Evolutionary conservation across 2,888 invertebrate species (phyloP), one percentile per base, ranked within the genome.

Genomic region (Cerastis leucographa): DNA sequence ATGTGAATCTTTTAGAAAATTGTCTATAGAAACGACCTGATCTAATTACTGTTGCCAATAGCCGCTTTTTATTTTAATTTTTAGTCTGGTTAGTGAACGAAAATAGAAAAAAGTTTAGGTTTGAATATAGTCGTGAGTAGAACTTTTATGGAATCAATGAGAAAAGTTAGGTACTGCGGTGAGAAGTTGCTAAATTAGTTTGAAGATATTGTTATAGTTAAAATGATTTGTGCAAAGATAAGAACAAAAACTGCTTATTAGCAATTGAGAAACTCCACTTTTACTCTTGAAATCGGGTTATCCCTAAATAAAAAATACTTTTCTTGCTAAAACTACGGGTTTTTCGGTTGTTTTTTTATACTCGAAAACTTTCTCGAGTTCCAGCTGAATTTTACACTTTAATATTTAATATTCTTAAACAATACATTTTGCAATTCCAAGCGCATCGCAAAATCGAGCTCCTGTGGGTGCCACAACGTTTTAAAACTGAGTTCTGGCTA

Each of bases 331-430:
- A 35, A 35, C 3, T 35, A 35, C 35, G 35, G 35, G 2, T 3
- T 35, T 35, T 35, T 35, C 35, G 35, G 35, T 35, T 35, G 35
- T 35, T 35, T 35, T 35, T 35, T 35, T 35, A 35, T 35, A 2
- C 35, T n/a, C n/a, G n/a, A 44, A 40, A 66, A 25, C 0, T 51
- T 46, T 11, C 1, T 5, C 2, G 42, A 56, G 8, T 72, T 78
- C 51, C 29, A 49, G 8, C 35, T 46, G 49, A 70, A 62, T 73
- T 68, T 66, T 25, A 17, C 40, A 19, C 40, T 46, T 80, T 68
- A 12, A 59, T 82, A n/a, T 70, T 70, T 14, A 62, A 73, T 83
- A 79, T 79, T 83, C 65, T 71, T 69, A 84, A 71, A 74, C 51
- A 74, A 68, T 56, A 61, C 62, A 65, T 51, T 78, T 71, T 61